Evolutionary conservation across 2,113 vertebrate species (phyloP), one percentile per base, ranked within the genome.

Genomic region (Pleuronectes platessa): DNA sequence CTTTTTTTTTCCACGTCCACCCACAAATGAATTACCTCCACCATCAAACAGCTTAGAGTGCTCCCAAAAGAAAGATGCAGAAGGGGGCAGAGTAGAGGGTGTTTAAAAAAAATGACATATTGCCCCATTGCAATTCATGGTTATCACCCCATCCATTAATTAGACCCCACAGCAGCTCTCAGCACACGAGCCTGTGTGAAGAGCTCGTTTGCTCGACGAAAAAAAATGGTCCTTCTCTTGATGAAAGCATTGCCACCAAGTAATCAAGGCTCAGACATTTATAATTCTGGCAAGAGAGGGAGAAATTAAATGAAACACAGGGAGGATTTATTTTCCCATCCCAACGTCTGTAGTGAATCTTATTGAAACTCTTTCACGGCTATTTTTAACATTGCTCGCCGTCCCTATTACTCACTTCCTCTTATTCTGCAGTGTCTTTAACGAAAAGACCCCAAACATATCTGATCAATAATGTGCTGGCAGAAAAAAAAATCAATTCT

Each of bases 191-290:
- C 67, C 62, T 2, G 27, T 31, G 64, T 81, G 79, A 76, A 88
- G 72, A 84, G 80, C 79, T 84, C 61, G 51, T 69, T n/a, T n/a
- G 78, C 81, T 86, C n/a, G 0, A 81, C 49, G 40, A 65, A 86
- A 82, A 54, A 7, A 71, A 68, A 53, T 11, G 79, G 63, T 78
- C 61, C 63, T 75, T 84, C 73, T 78, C 6, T 0, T 84, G 79
- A 86, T 84, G 74, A 89, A 85, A 83, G 81, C 61, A 12, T 71
- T 5, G 59, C 73, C 68, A 81, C 76, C 82, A 89, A 86, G 89
- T 92, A 84, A 92, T 91, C 90, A 87, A 81, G 81, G 77, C 83
- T 74, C 62, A 71, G 75, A 62, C 81, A 86, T 92, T 79, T 90
- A 91, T 89, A 92, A 90, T 77, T 82, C 72, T 18, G 62, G 63